A percentile compares a stretch with the other conserved stretches of the same genome.
Evolutionary conservation across 2,113 vertebrate genomes (phyloP).

Genomic region (Tachysurus vachellii): DNA sequence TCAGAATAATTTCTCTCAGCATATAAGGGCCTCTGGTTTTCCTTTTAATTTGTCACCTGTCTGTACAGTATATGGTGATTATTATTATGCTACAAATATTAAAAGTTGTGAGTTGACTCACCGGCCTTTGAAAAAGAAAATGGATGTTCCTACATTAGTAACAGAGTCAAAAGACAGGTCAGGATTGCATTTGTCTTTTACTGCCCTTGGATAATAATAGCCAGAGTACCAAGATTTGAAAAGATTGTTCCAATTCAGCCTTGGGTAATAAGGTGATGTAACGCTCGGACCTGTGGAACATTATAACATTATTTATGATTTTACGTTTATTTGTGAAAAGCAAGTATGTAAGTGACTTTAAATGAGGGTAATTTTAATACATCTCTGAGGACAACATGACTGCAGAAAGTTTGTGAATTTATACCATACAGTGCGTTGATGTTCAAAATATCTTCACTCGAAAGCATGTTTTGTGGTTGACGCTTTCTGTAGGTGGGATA

Average conservation of each 20-base stretch:
- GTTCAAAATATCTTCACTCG: slow-evolving; percentile 74
- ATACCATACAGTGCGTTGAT: slow-evolving; percentile 83
- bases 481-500: slow-evolving; percentile 73
- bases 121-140: slow-evolving; percentile 74
- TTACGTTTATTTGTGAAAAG: neutral
- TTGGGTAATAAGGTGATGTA: slow-evolving; percentile 43
- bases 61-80: neutral
- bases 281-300: slow-evolving; percentile 56
- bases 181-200: slow-evolving; percentile 66
- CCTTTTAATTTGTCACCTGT: neutral
- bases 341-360: neutral
- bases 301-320: slow-evolving; percentile 28
- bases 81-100: neutral
- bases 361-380: neutral
- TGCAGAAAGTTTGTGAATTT: slow-evolving; percentile 1
- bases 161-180: slow-evolving; percentile 73
- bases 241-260: slow-evolving; percentile 54
- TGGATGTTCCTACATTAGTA: slow-evolving; percentile 65
- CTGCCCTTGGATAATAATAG: slow-evolving; percentile 48
- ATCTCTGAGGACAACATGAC: neutral
- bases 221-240: slow-evolving; percentile 54
- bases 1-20: neutral
- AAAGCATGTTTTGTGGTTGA: slow-evolving; percentile 62
- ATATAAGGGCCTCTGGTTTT: neutral
- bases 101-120: slow-evolving; percentile 24